Percentiles rank a stretch among this genome's conserved stretches.
Evolutionary conservation across 2,113 vertebrate genomes (phyloP).

Genomic region (Ondatra zibethicus): DNA sequence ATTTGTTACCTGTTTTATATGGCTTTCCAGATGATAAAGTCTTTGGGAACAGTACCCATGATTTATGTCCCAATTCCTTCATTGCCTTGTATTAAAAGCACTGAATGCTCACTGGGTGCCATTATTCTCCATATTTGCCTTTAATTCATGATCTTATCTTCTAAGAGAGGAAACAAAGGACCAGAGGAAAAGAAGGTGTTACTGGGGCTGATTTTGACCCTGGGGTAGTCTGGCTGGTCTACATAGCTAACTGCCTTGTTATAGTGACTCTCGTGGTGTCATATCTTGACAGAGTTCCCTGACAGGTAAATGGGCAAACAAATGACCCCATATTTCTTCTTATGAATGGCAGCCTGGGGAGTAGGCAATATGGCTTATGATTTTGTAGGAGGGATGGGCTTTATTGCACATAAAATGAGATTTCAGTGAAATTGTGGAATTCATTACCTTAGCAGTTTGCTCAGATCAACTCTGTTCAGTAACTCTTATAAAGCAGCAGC

Average conservation of each 20-base stretch:
- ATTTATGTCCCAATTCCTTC: not conserved
- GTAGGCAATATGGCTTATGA: not conserved
- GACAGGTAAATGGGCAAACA: not conserved
- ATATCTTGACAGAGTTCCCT: not conserved
- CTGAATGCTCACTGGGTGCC: not conserved
- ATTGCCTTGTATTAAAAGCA: not conserved
- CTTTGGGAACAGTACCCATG: not conserved
- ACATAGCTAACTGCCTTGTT: not conserved
- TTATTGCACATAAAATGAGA: constrained; percentile 8
- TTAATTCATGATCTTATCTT: not conserved
- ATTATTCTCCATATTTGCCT: not conserved
- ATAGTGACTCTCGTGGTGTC: not conserved
- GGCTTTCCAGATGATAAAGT: not conserved
- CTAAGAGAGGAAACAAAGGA: not conserved
- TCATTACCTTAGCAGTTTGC: not conserved
- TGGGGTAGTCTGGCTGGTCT: not conserved
- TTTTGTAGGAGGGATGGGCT: not conserved
- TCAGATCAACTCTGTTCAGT: not conserved
- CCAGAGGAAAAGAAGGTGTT: not conserved
- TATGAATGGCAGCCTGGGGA: not conserved
- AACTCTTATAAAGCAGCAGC: not conserved
- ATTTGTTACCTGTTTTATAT: constrained; percentile 4
- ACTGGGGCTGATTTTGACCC: not conserved
- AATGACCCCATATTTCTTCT: not conserved
- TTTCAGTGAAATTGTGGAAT: not conserved